Percentiles rank a stretch among this genome's conserved stretches.
Conservation (phyloP, 2,113 vertebrate species). For the Glaucomys volans region DNA sequence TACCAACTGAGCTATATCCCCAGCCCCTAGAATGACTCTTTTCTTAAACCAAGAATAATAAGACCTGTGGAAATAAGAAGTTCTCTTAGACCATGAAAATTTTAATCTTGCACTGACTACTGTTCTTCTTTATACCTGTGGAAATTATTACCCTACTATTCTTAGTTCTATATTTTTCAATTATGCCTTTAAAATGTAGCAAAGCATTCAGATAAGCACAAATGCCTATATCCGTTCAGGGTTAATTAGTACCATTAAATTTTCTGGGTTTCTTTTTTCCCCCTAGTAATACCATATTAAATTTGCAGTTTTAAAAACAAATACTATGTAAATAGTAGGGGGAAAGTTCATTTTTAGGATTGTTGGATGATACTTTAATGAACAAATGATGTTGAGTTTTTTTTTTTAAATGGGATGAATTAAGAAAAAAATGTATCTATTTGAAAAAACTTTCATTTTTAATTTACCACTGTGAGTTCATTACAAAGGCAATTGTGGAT, state of each 20-base stretch:
- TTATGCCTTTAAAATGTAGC: slow-evolving; percentile 2
- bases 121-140: slow-evolving; percentile 19
- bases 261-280: slow-evolving; percentile 6
- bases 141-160: slow-evolving; percentile 58
- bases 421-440: slow-evolving; percentile 37
- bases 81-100: slow-evolving; percentile 44
- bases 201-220: slow-evolving; percentile 30
- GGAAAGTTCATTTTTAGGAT: slow-evolving; percentile 40
- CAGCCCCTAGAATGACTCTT: not conserved
- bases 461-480: slow-evolving; percentile 65
- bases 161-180: slow-evolving; percentile 49
- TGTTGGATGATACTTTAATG: slow-evolving; percentile 10
- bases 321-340: not conserved
- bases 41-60: slow-evolving; percentile 60
- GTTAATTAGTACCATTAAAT: slow-evolving; percentile 38
- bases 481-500: slow-evolving; percentile 52
- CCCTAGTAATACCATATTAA: slow-evolving; percentile 24
- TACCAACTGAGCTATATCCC: too few species aligned
- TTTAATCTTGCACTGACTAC: slow-evolving; percentile 29
- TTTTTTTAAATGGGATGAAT: slow-evolving; percentile 57
- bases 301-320: slow-evolving; percentile 58
- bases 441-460: slow-evolving; percentile 65
- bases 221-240: not conserved
- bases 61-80: slow-evolving; percentile 21
- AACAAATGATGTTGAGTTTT: slow-evolving; percentile 26